These are phyloP conservation scores for Drosophila acutilabella DNA, from an alignment of 2,888 invertebrate genomes.

Conservation along the genomic window DNA sequence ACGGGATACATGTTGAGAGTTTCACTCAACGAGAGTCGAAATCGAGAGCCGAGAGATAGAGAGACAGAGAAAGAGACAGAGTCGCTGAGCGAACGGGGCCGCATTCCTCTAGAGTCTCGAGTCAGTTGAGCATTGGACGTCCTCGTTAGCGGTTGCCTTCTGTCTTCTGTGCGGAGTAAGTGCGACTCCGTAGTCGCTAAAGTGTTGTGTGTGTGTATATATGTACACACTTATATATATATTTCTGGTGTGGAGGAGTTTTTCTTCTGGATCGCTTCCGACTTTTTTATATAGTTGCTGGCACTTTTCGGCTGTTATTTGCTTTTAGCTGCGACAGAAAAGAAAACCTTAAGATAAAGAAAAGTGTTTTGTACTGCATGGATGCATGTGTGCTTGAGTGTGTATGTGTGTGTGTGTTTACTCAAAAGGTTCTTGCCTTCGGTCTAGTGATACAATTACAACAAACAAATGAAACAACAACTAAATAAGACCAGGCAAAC, in stretches of 20 bases:
- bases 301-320: constrained; percentile 33
- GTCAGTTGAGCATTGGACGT: constrained; percentile 84
- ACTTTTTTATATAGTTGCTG: constrained; percentile 17
- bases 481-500: constrained; percentile 31
- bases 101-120: constrained; percentile 67
- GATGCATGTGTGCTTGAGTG: constrained; percentile 22
- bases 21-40: constrained; percentile 64
- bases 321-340: constrained; percentile 38
- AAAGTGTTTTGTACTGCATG: constrained; percentile 58
- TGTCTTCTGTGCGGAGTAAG: constrained; percentile 66
- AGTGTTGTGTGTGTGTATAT: constrained; percentile 8
- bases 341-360: constrained; percentile 69
- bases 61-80: constrained; percentile 8
- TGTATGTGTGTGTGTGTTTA: constrained; percentile 53
- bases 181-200: constrained; percentile 21
- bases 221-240: constrained; percentile 14
- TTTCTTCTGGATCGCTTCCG: constrained; percentile 62
- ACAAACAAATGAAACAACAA: constrained; percentile 37
- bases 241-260: constrained; percentile 57
- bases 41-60: too few relatives aligned
- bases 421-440: constrained; percentile 78
- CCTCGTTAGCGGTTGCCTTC: constrained; percentile 82
- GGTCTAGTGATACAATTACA: constrained; percentile 71
- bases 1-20: constrained; percentile 55
- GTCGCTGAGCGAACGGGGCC: constrained; percentile 44